Evolutionary conservation across 2,888 invertebrate species (phyloP), one percentile per base, ranked within the genome.

Genomic region (Sminthurinus aureus): DNA sequence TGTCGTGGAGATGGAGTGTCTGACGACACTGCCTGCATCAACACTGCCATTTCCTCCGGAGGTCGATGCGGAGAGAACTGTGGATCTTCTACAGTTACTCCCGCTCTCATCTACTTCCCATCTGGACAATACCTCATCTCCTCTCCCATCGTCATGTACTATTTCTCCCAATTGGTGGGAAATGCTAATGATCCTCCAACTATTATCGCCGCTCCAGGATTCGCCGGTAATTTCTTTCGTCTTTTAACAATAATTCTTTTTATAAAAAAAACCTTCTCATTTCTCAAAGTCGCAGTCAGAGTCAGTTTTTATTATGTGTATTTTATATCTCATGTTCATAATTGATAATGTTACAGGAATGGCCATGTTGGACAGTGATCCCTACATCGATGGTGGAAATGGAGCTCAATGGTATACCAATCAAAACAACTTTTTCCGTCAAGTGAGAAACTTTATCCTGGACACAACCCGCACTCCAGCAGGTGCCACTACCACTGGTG

Each of bases 361-460:
- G 84, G 87, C 85, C 64, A 77, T 87, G 50, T 77, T 87, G 58
- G 87, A 87, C 82, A 83, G 84, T 0, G 84, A 87, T 81, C 87
- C 87, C 38, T 87, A 87, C 80, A 82, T 67, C 15, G 82, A 76
- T n/a, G 85, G 85, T 4, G 87, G 85, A 81, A 85, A 15, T 85
- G 86, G 85, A 78, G 85, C 15, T 84, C 74, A 81, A 58, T 81
- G 78, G 77, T 86, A 85, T 84, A 87, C 85, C 66, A 87, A 87
- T 73, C 86, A 87, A 69, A 87, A 87, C 82, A 87, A 87, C 69
- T 87, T 87, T 79, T 87, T 87, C 85, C 81, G 87, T 66, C 87
- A 87, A 84, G 84, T 87, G 24, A 69, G 87, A 22, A 87, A 87
- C 58, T 87, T 87, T 38, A 77, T 83, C 24, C 69, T 87, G 18